Evolutionary conservation across 2,888 invertebrate genomes (phyloP).

Genomic region (Dynastes grantii): DNA sequence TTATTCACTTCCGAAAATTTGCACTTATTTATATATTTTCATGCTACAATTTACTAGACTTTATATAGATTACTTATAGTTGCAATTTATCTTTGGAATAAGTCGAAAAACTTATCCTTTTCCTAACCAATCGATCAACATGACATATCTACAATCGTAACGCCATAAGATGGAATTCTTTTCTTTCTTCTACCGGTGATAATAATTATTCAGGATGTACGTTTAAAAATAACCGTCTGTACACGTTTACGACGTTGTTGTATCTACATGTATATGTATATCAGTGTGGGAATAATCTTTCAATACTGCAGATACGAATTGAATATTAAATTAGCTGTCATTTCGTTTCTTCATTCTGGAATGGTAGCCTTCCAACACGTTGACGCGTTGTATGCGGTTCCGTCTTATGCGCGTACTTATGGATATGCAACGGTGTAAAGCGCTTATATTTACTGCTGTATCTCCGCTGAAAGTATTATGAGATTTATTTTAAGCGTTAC

Average conservation of each 20-base stretch:
- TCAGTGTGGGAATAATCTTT: conserved; percentile 43
- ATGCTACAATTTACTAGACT: too few relatives aligned
- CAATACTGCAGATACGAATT: conserved; percentile 36
- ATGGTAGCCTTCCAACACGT: conserved; percentile 16
- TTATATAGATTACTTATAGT: too few relatives aligned
- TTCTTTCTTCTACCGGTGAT: conserved; percentile 5
- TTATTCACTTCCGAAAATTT: too few relatives aligned
- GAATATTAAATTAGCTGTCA: conserved; percentile 38
- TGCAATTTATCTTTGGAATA: too few relatives aligned
- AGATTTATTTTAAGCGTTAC: conserved; percentile 5
- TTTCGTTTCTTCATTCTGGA: conserved; percentile 10
- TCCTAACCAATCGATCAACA: too few relatives aligned
- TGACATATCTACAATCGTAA: too few relatives aligned
- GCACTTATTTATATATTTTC: too few relatives aligned
- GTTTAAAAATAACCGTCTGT: conserved; percentile 35
- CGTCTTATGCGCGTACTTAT: not conserved
- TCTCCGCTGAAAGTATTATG: conserved; percentile 23
- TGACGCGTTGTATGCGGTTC: conserved; percentile 19
- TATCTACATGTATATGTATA: conserved; percentile 24
- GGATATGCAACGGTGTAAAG: not conserved
- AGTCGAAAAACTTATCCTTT: too few relatives aligned
- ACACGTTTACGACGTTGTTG: conserved; percentile 14
- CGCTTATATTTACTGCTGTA: conserved; percentile 13
- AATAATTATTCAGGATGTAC: conserved; percentile 45
- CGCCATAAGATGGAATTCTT: too few relatives aligned